These are phyloP conservation scores for Drosophila stalkeri DNA, from an alignment of 2,888 invertebrate species.

Conservation along the genomic window DNA sequence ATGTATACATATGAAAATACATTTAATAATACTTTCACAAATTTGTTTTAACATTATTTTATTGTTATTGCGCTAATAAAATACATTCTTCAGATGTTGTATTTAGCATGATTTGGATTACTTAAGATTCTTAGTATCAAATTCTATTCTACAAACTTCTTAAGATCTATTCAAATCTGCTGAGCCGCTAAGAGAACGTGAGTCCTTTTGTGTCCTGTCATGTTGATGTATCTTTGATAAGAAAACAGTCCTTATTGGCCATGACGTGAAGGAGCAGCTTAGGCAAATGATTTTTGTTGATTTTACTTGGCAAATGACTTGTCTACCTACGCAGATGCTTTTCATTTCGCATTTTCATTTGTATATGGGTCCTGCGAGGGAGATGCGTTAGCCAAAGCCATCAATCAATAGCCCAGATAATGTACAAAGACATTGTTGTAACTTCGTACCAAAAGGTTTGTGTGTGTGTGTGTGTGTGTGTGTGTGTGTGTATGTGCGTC, in stretches of 20 bases:
- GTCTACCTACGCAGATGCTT: constrained; percentile 34
- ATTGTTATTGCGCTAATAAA: neutral
- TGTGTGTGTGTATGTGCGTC: constrained; percentile 9
- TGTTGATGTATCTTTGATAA: constrained; percentile 41
- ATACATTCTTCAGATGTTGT: neutral
- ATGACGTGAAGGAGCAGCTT: constrained; percentile 38
- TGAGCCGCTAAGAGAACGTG: neutral
- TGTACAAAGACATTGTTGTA: constrained; percentile 52
- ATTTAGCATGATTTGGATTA: neutral
- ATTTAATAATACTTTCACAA: no score
- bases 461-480: no score
- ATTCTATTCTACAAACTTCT: neutral
- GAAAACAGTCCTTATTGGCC: constrained; percentile 42
- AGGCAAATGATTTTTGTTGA: constrained; percentile 64
- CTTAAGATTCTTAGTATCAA: neutral
- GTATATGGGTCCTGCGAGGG: constrained; percentile 37
- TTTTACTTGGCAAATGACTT: constrained; percentile 56
- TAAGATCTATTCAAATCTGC: constrained; percentile 17
- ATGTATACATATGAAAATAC: no score
- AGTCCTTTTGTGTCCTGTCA: constrained; percentile 41
- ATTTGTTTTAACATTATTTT: no score
- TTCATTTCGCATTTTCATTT: constrained; percentile 46
- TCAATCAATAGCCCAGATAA: constrained; percentile 73
- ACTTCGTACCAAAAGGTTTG: constrained; percentile 52
- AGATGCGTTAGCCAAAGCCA: constrained; percentile 46